A percentile compares a stretch with the other conserved stretches of the same genome.
phyloP scores from a whole-genome alignment of 2,888 invertebrate genomes.

The Pachliopta kotzebuea region DNA sequence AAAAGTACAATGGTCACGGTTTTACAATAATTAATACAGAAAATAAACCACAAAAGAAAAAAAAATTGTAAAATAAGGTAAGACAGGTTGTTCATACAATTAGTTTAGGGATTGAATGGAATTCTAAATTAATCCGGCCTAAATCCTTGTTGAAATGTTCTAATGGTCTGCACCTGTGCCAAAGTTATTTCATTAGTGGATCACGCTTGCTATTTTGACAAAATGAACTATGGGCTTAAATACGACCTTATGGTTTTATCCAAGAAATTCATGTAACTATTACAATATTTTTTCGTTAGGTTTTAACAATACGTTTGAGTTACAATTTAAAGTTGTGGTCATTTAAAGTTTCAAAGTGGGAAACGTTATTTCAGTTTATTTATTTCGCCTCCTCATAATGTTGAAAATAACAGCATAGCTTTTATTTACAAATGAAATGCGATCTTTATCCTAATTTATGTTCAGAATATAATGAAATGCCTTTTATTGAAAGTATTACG shows the following conservation, averaged over 20 bases:
- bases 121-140: conserved; percentile 26
- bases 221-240: not conserved
- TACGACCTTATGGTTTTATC: not conserved
- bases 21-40: not conserved
- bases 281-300: too few species aligned
- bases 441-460: conserved; percentile 1
- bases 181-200: conserved; percentile 26
- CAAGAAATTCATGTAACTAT: not conserved
- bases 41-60: not conserved
- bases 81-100: conserved; percentile 20
- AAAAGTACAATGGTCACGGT: too few species aligned
- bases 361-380: not conserved
- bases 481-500: not conserved
- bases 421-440: conserved; percentile 1
- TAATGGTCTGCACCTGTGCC: conserved; percentile 26
- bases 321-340: not conserved
- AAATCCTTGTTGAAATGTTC: conserved; percentile 27
- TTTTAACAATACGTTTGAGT: not conserved
- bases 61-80: not conserved
- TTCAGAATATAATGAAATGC: not conserved
- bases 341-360: not conserved
- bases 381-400: not conserved
- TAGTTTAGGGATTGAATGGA: conserved; percentile 13
- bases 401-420: not conserved
- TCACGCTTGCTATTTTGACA: conserved; percentile 4